Evolutionary conservation across 2,797 vertebrate genomes (phyloP), one percentile per base, ranked within the genome.

Genomic region (Pseudomugil gertrudae): DNA sequence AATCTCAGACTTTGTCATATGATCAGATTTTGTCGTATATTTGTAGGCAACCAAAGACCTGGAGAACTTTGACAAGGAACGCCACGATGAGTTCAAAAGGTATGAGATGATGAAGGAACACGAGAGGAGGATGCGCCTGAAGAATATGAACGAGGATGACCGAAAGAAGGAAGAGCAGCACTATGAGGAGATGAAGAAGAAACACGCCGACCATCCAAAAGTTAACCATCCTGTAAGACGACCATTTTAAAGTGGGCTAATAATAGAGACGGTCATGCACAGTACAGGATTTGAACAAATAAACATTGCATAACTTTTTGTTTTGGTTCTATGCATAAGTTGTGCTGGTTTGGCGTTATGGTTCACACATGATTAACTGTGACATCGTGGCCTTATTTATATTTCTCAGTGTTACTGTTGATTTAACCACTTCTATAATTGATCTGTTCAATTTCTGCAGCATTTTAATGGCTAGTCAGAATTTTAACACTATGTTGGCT

Each of bases 31-130:
- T n/a, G n/a, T n/a, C 11, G 15, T 30, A 38, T 0, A 0, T 35
- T 21, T 13, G 0, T 36, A 98, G 97, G 95, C 96, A 9, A 96
- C 95, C 53, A 93, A 78, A 43, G 96, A 98, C 85, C 87, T 99
- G 81, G 95, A 98, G 89, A 94, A 96, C 77, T 97, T 91, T 35
- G 97, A 99, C 86, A 95, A 95, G 74, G 90, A 93, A 9, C 95
- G 88, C 1, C 97, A 98, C 8, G 95, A 98, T 14, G 95, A 97
- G 74, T 98, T 98, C 87, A 98, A 98, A 88, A 94, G 81, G 57
- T 96, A 99, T 0, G 96, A 98, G 86, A 96, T 99, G 95, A 92
- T 93, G 93, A 98, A 98, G 90, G 97, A 97, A 80, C 95, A 97
- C 0, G 95, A 99, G 59, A 92, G 96, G 67, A 92, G 94, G 76